Conservation (phyloP, 2,888 invertebrate species). For the Acholoe squamosa region DNA sequence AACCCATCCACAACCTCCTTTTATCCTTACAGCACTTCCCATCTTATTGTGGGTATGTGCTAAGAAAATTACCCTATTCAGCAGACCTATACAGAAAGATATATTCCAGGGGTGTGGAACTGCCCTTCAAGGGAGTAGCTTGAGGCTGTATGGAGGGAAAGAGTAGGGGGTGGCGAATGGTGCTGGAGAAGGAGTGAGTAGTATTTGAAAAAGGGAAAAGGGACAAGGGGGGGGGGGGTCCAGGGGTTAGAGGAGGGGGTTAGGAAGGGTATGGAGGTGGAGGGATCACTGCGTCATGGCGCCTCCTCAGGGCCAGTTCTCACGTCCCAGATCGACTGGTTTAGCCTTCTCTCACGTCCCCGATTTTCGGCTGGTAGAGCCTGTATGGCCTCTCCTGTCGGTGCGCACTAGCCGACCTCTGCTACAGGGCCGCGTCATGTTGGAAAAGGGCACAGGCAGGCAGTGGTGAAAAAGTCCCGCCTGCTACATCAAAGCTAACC, state of each 20-base stretch:
- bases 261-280: neutral
- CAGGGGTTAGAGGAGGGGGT: neutral
- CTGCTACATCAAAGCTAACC: constrained; percentile 35
- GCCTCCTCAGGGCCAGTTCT: constrained; percentile 19
- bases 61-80: neutral
- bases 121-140: neutral
- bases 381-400: neutral
- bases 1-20: neutral
- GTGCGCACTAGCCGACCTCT: constrained; percentile 1
- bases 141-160: neutral
- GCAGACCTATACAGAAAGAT: neutral
- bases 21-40: too few species aligned
- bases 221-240: too few species aligned
- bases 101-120: neutral
- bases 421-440: constrained; percentile 25
- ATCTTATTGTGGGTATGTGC: too few species aligned
- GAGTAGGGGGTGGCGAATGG: neutral
- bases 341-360: constrained; percentile 41
- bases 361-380: constrained; percentile 9
- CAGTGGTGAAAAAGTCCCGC: neutral
- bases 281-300: neutral
- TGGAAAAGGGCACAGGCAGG: neutral
- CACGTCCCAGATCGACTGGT: constrained; percentile 47
- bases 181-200: neutral
- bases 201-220: too few species aligned